phyloP scores from a whole-genome alignment of 2,888 invertebrate genomes.

The Idaea biselata region DNA sequence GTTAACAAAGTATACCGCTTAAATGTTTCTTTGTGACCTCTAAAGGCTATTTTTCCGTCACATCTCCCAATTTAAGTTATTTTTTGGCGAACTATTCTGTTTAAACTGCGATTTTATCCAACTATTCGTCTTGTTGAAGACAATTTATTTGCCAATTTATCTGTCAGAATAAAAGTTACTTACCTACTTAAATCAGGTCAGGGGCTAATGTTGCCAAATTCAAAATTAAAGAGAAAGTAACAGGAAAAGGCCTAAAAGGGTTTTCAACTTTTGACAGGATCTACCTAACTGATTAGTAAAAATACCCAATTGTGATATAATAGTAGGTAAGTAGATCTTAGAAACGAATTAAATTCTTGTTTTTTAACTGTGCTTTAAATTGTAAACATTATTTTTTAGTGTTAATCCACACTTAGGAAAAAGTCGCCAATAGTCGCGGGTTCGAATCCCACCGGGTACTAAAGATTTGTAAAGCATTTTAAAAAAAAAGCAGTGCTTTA shows the following conservation, averaged over 20 bases:
- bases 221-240: not conserved
- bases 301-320: not conserved
- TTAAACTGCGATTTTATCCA: not conserved
- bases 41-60: not conserved
- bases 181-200: not conserved
- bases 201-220: not conserved
- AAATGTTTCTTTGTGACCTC: no score
- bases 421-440: no score
- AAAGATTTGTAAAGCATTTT: no score
- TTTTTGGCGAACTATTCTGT: not conserved
- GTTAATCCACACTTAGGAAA: no score
- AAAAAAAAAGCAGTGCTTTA: no score
- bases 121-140: not conserved
- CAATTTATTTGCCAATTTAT: not conserved
- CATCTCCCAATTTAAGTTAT: not conserved
- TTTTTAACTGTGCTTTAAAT: no score
- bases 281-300: not conserved
- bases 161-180: slow-evolving; percentile 1
- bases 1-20: no score
- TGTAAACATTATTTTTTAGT: no score
- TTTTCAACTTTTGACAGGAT: not conserved
- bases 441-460: no score
- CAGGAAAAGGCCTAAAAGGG: not conserved
- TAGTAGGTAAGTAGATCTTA: not conserved
- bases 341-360: not conserved